These are phyloP conservation scores for Caranx ignobilis DNA, from an alignment of 2,113 vertebrate genomes.

Conservation along the genomic window DNA sequence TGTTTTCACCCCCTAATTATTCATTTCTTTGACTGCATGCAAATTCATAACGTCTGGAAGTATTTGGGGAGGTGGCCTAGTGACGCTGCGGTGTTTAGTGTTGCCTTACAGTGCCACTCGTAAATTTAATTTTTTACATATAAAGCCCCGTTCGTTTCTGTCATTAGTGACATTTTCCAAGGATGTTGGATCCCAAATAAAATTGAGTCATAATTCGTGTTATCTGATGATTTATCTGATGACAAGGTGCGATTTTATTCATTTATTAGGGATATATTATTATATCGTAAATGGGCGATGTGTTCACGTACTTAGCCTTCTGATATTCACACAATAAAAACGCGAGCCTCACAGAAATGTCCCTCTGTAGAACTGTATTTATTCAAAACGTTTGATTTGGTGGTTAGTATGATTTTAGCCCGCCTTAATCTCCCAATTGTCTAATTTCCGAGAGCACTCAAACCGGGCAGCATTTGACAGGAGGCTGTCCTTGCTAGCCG, in stretches of 20 bases:
- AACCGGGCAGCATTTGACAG: slow-evolving; percentile 41
- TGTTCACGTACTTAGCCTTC: not conserved
- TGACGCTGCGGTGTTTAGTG: not conserved
- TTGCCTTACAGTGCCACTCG: slow-evolving; percentile 31
- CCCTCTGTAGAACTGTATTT: fast-evolving
- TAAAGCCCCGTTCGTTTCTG: not conserved
- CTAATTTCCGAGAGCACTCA: slow-evolving; percentile 26
- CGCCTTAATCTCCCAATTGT: fast-evolving
- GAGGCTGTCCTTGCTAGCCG: slow-evolving; percentile 61
- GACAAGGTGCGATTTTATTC: not conserved
- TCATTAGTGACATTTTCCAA: not conserved
- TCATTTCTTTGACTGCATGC: not conserved
- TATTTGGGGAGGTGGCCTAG: slow-evolving; percentile 2
- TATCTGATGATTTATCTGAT: fast-evolving
- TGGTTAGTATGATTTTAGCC: fast-evolving
- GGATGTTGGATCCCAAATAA: not conserved
- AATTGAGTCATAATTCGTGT: not conserved
- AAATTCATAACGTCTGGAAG: slow-evolving; percentile 28
- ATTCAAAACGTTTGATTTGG: not conserved
- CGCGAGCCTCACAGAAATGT: fast-evolving
- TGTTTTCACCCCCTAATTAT: not conserved
- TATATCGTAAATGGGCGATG: not conserved
- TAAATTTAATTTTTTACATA: fast-evolving
- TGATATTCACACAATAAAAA: not conserved
- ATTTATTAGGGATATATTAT: not conserved